Conservation (phyloP, 2,888 invertebrate genomes). For the Lysandra bellargus region DNA sequence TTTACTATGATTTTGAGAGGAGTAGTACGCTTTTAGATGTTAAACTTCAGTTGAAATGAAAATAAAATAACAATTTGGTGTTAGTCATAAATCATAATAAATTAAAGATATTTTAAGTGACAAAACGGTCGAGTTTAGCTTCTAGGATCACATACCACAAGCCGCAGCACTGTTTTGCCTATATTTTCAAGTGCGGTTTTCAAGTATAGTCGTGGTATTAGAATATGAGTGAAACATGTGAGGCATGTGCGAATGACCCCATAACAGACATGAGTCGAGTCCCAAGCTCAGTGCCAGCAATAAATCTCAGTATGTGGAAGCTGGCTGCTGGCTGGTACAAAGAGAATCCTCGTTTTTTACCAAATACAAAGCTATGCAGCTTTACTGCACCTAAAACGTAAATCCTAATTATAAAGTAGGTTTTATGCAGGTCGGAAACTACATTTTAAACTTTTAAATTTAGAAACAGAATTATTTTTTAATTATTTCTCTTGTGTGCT, state of each 20-base stretch:
- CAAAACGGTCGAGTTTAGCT: neutral
- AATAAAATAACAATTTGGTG: neutral
- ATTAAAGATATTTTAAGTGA: neutral
- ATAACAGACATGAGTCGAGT: slow-evolving; percentile 16
- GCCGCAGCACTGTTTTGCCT: neutral
- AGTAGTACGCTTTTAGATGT: neutral
- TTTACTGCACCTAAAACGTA: neutral
- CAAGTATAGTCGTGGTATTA: neutral
- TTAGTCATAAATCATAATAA: neutral
- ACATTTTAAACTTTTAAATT: slow-evolving; percentile 10
- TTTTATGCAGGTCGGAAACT: slow-evolving; percentile 1
- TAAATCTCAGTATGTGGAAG: slow-evolving; percentile 22
- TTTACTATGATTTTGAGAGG: neutral
- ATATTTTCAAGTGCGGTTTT: neutral
- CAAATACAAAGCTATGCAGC: slow-evolving; percentile 11
- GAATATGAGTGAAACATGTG: neutral
- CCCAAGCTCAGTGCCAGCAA: neutral
- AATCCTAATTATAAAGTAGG: slow-evolving; percentile 6
- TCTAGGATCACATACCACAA: neutral
- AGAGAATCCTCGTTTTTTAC: neutral
- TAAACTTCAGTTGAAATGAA: neutral
- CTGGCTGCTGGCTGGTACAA: neutral
- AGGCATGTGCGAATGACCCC: slow-evolving; percentile 34
- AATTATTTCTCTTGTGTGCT: neutral
- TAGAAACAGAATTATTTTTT: neutral